A percentile compares a stretch with the other conserved stretches of the same genome.
Evolutionary conservation across 2,113 vertebrate species (phyloP).

Genomic region (Condylura cristata): DNA sequence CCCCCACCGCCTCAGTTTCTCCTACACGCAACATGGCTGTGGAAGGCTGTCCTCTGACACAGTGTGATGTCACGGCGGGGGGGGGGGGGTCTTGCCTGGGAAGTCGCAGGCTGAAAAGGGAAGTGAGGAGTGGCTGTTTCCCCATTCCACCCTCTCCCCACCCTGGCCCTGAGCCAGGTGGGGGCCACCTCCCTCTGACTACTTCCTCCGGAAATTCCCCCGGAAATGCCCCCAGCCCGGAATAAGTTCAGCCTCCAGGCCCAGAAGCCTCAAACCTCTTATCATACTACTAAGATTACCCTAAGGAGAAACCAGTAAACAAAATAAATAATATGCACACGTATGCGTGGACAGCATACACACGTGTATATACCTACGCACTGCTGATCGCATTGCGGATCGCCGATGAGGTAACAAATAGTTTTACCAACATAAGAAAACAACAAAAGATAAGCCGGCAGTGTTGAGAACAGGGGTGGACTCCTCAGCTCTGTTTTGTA

Average conservation of each 20-base stretch:
- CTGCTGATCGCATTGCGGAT: too few relatives aligned
- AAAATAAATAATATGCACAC: too few relatives aligned
- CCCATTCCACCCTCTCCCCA: background rate
- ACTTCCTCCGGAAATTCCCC: slow-evolving; percentile 55
- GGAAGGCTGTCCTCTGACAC: background rate
- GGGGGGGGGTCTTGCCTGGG: background rate
- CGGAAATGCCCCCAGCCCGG: background rate
- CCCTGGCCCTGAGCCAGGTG: background rate
- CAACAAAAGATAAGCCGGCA: background rate
- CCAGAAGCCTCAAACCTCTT: background rate
- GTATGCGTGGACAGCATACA: too few relatives aligned
- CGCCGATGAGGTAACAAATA: background rate
- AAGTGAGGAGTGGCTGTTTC: slow-evolving; percentile 57
- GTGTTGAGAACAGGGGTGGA: background rate
- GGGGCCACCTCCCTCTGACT: background rate
- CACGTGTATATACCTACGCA: too few relatives aligned
- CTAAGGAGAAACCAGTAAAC: background rate
- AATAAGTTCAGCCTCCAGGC: background rate
- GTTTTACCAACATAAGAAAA: background rate
- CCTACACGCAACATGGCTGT: background rate
- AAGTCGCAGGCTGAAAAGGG: slow-evolving; percentile 20
- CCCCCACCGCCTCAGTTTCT: background rate
- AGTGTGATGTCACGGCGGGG: background rate
- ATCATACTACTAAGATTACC: background rate
- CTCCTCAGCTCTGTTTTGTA: too few relatives aligned